These are phyloP conservation scores for Agelaius tricolor DNA, from an alignment of 2,113 vertebrate genomes.

Conservation along the genomic window DNA sequence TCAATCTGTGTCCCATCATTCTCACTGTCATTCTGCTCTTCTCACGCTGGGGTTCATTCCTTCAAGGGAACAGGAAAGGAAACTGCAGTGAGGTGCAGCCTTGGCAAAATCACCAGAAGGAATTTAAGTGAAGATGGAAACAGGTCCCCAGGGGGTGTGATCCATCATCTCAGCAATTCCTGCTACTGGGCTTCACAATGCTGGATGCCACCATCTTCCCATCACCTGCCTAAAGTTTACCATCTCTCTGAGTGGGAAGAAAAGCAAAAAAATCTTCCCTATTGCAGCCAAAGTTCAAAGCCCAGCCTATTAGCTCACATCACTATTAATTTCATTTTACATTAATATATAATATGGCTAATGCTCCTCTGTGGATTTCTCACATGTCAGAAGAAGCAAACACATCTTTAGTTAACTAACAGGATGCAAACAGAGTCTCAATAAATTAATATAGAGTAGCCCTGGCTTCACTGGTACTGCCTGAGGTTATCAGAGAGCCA, in stretches of 20 bases:
- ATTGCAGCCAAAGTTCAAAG: constrained; percentile 5
- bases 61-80: background rate
- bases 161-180: background rate
- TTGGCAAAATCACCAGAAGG: background rate
- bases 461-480: background rate
- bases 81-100: background rate
- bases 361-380: constrained; percentile 56
- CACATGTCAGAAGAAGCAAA: constrained; percentile 4
- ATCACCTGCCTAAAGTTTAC: background rate
- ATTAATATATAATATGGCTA: constrained; percentile 58
- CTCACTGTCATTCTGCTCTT: background rate
- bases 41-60: background rate
- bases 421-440: background rate
- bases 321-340: constrained; percentile 20
- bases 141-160: background rate
- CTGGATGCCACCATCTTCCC: background rate
- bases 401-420: background rate
- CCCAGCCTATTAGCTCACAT: constrained; percentile 10
- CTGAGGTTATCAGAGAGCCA: background rate
- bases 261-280: background rate
- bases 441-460: background rate
- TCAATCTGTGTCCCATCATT: background rate
- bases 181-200: background rate
- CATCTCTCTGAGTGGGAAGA: background rate
- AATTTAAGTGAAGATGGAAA: background rate